Evolutionary conservation across 2,888 invertebrate species (phyloP).

Genomic region (Hydriomena furcata): DNA sequence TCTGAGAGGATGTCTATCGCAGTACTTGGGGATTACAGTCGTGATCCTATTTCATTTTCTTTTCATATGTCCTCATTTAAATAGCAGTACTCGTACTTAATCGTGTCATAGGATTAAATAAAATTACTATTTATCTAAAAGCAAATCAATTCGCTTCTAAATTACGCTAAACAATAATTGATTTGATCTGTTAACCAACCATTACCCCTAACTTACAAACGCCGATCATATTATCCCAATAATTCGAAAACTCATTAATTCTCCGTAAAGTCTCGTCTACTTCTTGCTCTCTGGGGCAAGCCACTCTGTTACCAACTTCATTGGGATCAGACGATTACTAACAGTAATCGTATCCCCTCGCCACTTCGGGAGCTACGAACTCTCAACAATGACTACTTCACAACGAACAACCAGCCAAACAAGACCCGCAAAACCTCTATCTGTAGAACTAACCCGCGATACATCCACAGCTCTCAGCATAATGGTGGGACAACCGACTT

Average conservation of each 20-base stretch:
- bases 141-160: too few species aligned
- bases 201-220: not conserved
- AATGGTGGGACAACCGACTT: slow-evolving; percentile 43
- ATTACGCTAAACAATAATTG: too few species aligned
- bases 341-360: slow-evolving; percentile 72
- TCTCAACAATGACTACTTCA: slow-evolving; percentile 53
- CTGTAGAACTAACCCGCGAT: slow-evolving; percentile 29
- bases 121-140: too few species aligned
- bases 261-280: slow-evolving; percentile 35
- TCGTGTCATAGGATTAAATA: too few species aligned
- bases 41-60: too few species aligned
- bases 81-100: too few species aligned
- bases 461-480: slow-evolving; percentile 31
- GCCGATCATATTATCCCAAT: slow-evolving; percentile 3
- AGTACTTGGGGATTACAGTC: too few species aligned
- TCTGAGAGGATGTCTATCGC: too few species aligned
- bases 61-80: too few species aligned
- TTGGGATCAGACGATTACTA: slow-evolving; percentile 78
- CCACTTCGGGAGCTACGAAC: slow-evolving; percentile 58
- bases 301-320: slow-evolving; percentile 73
- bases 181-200: too few species aligned
- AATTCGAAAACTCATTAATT: slow-evolving; percentile 20
- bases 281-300: slow-evolving; percentile 46
- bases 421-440: slow-evolving; percentile 43
- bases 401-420: slow-evolving; percentile 44